Conservation (phyloP, 2,888 invertebrate genomes). For the Anoplius nigerrimus region DNA sequence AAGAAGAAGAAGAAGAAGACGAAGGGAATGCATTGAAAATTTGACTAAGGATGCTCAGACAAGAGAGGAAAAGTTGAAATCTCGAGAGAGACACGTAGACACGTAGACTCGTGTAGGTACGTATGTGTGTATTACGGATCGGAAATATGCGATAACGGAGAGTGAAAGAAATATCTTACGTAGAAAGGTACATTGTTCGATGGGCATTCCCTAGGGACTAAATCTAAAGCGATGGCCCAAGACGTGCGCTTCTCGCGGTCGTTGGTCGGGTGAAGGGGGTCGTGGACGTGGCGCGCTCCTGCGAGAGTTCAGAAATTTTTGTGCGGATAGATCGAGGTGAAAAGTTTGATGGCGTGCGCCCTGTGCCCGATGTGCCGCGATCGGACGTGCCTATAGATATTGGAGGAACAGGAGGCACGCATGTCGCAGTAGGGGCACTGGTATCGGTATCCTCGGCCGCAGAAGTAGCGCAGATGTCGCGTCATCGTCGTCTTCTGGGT, state of each 20-base stretch:
- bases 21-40: slow-evolving; percentile 11
- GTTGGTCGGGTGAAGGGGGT: not conserved
- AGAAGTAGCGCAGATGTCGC: slow-evolving; percentile 70
- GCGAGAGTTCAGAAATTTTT: not conserved
- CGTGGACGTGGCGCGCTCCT: slow-evolving; percentile 8
- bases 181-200: not conserved
- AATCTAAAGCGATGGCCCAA: slow-evolving; percentile 5
- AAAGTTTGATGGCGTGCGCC: slow-evolving; percentile 62
- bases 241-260: not conserved
- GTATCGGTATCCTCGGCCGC: slow-evolving; percentile 68
- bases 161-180: slow-evolving; percentile 5
- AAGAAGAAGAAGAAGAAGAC: slow-evolving; percentile 18
- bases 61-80: too few species aligned
- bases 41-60: too few species aligned
- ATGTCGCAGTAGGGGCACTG: slow-evolving; percentile 68
- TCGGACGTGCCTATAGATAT: slow-evolving; percentile 66
- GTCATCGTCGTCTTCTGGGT: slow-evolving; percentile 67
- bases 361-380: slow-evolving; percentile 58
- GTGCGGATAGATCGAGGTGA: slow-evolving; percentile 39
- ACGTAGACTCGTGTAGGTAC: slow-evolving; percentile 27
- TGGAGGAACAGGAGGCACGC: slow-evolving; percentile 64
- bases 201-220: slow-evolving; percentile 6
- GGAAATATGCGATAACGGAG: too few species aligned
- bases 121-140: slow-evolving; percentile 11
- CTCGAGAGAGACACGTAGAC: too few species aligned